Percentiles rank a stretch among this genome's conserved stretches.
Conservation (phyloP, 2,113 vertebrate species). For the Salvelinus sp. region DNA sequence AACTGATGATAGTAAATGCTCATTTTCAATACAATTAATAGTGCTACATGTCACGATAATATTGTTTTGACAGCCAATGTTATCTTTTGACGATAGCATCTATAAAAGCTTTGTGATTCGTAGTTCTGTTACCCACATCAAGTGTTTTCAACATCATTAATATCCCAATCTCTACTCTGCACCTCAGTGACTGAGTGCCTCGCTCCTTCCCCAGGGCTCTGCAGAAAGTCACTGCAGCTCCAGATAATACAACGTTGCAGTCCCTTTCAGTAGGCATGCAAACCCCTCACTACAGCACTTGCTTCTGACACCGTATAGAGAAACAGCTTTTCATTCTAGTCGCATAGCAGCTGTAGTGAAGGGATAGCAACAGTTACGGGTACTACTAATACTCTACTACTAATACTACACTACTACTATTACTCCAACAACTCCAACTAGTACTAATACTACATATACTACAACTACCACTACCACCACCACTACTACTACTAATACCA, state of each 20-base stretch:
- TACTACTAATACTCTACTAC: no score
- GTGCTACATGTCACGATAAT: background rate
- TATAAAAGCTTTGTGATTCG: background rate
- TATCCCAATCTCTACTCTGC: slow-evolving; percentile 12
- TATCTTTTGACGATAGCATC: background rate
- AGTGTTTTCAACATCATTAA: slow-evolving; percentile 22
- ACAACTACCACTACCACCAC: no score
- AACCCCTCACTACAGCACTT: background rate
- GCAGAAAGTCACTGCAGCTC: slow-evolving; percentile 49
- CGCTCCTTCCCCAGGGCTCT: slow-evolving; percentile 2
- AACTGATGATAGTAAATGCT: background rate
- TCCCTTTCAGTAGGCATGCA: slow-evolving; percentile 25
- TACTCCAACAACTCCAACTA: no score
- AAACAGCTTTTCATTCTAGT: background rate
- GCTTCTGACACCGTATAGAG: background rate
- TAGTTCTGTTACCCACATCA: background rate
- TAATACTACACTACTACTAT: no score
- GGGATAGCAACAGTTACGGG: no score
- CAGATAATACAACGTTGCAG: slow-evolving; percentile 51
- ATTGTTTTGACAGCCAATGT: background rate
- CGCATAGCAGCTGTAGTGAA: background rate
- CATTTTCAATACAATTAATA: background rate
- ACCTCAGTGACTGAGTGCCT: slow-evolving; percentile 13
- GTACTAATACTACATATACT: no score
- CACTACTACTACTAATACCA: no score